phyloP scores from a whole-genome alignment of 2,888 invertebrate genomes.

The Dryobotodes eremita region DNA sequence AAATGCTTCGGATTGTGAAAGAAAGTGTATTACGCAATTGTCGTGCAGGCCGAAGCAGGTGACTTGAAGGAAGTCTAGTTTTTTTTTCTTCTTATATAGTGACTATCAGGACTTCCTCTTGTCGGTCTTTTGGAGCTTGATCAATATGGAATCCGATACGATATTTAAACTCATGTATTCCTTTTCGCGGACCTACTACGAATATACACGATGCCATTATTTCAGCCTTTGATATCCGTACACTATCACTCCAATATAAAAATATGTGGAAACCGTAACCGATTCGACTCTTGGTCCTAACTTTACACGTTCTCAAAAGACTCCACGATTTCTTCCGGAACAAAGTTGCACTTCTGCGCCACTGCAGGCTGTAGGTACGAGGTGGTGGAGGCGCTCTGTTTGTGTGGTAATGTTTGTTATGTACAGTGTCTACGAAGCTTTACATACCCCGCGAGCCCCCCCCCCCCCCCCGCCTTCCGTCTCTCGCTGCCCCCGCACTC shows the following conservation, averaged over 20 bases:
- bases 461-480: conserved; percentile 9
- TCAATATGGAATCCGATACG: neutral
- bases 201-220: neutral
- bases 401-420: conserved; percentile 82
- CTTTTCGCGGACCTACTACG: neutral
- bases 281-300: neutral
- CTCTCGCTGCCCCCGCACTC: conserved; percentile 31
- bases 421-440: conserved; percentile 74
- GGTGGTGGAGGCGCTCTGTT: conserved; percentile 71
- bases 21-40: too few species aligned
- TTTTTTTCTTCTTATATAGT: too few species aligned
- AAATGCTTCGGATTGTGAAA: too few species aligned
- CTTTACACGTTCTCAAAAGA: neutral
- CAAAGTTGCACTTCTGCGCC: conserved; percentile 60
- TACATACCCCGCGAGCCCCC: too few species aligned
- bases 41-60: neutral
- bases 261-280: neutral
- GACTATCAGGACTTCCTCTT: neutral
- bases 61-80: neutral
- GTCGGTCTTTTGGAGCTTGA: neutral
- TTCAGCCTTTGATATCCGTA: neutral
- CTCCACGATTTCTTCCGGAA: neutral
- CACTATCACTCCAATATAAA: neutral
- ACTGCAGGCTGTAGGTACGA: neutral
- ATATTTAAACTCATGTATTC: neutral